phyloP scores from a whole-genome alignment of 2,888 invertebrate genomes.

The Laspeyria flexula region DNA sequence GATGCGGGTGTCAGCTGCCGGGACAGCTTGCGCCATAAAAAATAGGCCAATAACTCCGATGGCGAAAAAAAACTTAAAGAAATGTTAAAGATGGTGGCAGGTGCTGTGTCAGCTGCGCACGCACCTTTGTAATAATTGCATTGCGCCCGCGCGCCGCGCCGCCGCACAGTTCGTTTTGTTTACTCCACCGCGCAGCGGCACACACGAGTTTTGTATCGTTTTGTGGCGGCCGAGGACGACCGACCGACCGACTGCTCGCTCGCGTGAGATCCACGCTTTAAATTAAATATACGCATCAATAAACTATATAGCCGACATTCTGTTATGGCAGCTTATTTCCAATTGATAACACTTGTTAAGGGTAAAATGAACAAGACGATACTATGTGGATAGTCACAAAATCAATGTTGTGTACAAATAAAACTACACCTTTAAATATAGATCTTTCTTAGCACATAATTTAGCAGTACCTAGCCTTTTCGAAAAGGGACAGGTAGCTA shows the following conservation, averaged over 20 bases:
- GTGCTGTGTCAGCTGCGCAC: constrained; percentile 81
- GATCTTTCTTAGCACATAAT: no score
- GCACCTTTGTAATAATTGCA: constrained; percentile 83
- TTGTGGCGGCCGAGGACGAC: constrained; percentile 45
- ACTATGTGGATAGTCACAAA: not conserved
- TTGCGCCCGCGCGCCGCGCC: constrained; percentile 62
- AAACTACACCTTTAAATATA: no score
- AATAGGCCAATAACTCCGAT: constrained; percentile 85
- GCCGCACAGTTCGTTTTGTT: constrained; percentile 69
- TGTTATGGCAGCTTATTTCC: constrained; percentile 22
- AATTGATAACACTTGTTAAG: constrained; percentile 20
- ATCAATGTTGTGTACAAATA: not conserved
- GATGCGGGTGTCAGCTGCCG: constrained; percentile 77
- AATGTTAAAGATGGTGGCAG: constrained; percentile 83
- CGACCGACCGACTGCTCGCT: constrained; percentile 15
- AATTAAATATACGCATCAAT: constrained; percentile 40
- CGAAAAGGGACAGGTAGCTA: no score
- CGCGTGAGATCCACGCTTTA: constrained; percentile 41
- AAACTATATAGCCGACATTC: constrained; percentile 25
- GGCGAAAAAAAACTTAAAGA: constrained; percentile 81
- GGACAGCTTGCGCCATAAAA: constrained; percentile 83
- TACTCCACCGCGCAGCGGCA: constrained; percentile 57
- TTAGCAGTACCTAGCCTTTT: no score
- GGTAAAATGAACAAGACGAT: constrained; percentile 4
- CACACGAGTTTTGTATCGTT: constrained; percentile 56